Evolutionary conservation across 2,113 vertebrate genomes (phyloP), one percentile per base, ranked within the genome.

Genomic region (Cryptomyrus ogoouensis): DNA sequence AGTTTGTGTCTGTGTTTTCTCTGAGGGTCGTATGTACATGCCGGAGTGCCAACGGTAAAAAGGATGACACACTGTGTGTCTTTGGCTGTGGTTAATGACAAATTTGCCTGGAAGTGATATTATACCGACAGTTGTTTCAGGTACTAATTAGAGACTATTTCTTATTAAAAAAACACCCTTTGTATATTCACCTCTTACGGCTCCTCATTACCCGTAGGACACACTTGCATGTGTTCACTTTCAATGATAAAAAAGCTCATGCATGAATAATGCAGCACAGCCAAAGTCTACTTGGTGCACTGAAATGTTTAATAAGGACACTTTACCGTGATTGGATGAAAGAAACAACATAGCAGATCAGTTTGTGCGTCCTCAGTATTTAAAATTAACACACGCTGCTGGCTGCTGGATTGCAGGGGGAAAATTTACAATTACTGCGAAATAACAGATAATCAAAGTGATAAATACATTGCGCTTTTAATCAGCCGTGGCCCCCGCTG

Each of bases 231-330:
- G 44, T 70, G 85, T 84, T 53, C 88, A 90, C 89, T 88, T 53
- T 83, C 70, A 88, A 89, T 74, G 90, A 92, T 90, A 92, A 92
- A 77, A 83, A 90, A 93, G 35, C 88, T 92, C 62, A 93, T 92
- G 66, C 91, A 91, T 94, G 92, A 93, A 94, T 94, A 90, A 94
- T 94, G 92, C 90, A 94, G 74, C 66, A 66, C 19, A 91, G 89
- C 88, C 62, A 91, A 90, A 89, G 84, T 27, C 88, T 1, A 19
- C 77, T 89, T 83, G 53, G 88, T 89, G 85, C 85, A 53, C 58
- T 89, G 83, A 91, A 91, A 91, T 56, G 89, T 91, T 92, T 91
- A 92, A 31, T 49, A 66, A 42, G 52, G 46, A 88, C 88, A 62
- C 90, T 90, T 91, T 80, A 89, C 80, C 52, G 88, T 27, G 42